Evolutionary conservation across 2,113 vertebrate species (phyloP).

Genomic region (Oceanites oceanicus): DNA sequence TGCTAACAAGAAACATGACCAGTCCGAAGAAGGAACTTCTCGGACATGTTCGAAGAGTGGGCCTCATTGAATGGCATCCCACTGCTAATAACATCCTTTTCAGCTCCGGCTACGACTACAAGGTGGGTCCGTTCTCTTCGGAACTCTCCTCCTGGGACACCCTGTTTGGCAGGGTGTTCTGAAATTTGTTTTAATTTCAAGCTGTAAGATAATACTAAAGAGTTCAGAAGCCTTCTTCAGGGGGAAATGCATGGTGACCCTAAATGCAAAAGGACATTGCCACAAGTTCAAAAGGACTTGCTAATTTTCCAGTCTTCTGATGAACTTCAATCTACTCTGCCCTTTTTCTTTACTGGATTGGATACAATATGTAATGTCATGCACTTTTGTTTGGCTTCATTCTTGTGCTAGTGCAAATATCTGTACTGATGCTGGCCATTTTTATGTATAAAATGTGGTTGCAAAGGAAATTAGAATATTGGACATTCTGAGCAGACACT

Average conservation of each 20-base stretch:
- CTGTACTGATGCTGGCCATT: not conserved
- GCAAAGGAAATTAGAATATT: not conserved
- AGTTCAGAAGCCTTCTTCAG: not conserved
- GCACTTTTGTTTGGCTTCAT: not conserved
- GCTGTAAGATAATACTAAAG: not conserved
- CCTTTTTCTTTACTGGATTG: not conserved
- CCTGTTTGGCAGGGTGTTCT: not conserved
- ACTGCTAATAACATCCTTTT: conserved; percentile 88
- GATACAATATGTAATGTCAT: not conserved
- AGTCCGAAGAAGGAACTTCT: conserved; percentile 82
- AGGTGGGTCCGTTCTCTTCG: conserved; percentile 73
- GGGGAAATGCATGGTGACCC: not conserved
- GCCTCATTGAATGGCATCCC: conserved; percentile 93
- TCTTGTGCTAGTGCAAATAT: not conserved
- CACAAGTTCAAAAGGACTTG: not conserved
- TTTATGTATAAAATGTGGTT: not conserved
- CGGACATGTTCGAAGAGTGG: conserved; percentile 85
- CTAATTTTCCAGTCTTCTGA: not conserved
- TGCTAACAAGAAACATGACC: conserved; percentile 82
- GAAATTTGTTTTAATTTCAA: not conserved
- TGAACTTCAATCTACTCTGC: not conserved
- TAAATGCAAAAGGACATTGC: not conserved
- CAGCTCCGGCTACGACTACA: conserved; percentile 89
- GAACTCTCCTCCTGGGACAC: not conserved
- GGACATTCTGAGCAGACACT: not conserved